Conservation (phyloP, 1,140 invertebrate species). For the Plectrocnemia conspersa region DNA sequence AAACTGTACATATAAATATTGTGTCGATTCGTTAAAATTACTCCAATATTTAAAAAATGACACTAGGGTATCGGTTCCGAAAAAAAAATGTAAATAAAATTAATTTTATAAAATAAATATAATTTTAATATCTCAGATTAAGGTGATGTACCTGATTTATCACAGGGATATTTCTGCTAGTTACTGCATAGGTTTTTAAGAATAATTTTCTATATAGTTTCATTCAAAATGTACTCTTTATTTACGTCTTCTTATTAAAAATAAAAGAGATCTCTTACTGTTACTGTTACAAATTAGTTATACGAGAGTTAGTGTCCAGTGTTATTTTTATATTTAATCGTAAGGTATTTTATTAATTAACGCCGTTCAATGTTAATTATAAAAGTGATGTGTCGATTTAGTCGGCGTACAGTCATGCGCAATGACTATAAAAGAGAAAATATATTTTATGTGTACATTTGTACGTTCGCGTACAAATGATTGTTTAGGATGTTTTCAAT, state of each 20-base stretch:
- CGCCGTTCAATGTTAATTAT: neutral
- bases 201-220: neutral
- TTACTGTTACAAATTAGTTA: neutral
- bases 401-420: neutral
- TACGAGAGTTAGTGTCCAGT: neutral
- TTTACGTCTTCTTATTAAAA: neutral
- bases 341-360: neutral
- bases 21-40: too few relatives aligned
- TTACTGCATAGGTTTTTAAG: constrained; percentile 5
- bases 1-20: too few relatives aligned
- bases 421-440: too few relatives aligned
- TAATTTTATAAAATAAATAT: too few relatives aligned
- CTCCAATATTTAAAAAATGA: too few relatives aligned
- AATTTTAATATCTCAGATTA: neutral
- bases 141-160: constrained; percentile 16
- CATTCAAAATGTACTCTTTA: neutral
- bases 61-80: too few relatives aligned
- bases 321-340: constrained; percentile 3
- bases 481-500: too few relatives aligned
- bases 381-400: neutral
- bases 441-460: too few relatives aligned
- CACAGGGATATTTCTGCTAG: constrained; percentile 21
- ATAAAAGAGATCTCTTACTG: neutral
- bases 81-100: too few relatives aligned
- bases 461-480: neutral